Percentiles rank a stretch among this genome's conserved stretches.
These are phyloP conservation scores for Phytoseiulus persimilis DNA, from an alignment of 2,888 invertebrate species.

Conservation along the genomic window DNA sequence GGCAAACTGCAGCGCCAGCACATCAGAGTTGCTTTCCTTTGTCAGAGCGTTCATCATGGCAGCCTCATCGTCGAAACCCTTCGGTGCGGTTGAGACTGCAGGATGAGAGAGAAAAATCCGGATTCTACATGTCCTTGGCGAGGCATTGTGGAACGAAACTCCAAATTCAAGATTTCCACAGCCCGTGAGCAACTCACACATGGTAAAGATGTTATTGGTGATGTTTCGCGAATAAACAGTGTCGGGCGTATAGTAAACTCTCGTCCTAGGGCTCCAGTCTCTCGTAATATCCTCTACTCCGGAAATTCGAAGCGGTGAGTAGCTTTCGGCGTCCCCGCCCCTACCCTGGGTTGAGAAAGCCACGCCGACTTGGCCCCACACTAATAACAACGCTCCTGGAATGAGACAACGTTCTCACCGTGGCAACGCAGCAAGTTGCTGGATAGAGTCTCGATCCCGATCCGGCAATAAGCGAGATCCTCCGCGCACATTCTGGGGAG, in stretches of 20 bases:
- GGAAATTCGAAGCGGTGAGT: background rate
- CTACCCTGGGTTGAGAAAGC: background rate
- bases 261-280: background rate
- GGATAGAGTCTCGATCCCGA: too few relatives aligned
- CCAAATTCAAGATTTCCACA: too few relatives aligned
- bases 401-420: too few relatives aligned
- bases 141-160: too few relatives aligned
- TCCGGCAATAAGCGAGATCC: too few relatives aligned
- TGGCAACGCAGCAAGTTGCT: too few relatives aligned
- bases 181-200: background rate
- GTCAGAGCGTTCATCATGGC: background rate
- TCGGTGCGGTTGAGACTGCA: too few relatives aligned
- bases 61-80: background rate
- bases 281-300: background rate
- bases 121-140: too few relatives aligned
- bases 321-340: background rate
- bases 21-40: background rate
- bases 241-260: background rate
- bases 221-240: background rate
- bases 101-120: too few relatives aligned
- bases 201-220: background rate
- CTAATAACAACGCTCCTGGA: too few relatives aligned
- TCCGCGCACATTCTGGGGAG: too few relatives aligned
- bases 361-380: too few relatives aligned
- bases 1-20: background rate